Percentiles rank a stretch among this genome's conserved stretches.
Conservation (phyloP, 2,797 vertebrate species). For the Galago senegalensis region DNA sequence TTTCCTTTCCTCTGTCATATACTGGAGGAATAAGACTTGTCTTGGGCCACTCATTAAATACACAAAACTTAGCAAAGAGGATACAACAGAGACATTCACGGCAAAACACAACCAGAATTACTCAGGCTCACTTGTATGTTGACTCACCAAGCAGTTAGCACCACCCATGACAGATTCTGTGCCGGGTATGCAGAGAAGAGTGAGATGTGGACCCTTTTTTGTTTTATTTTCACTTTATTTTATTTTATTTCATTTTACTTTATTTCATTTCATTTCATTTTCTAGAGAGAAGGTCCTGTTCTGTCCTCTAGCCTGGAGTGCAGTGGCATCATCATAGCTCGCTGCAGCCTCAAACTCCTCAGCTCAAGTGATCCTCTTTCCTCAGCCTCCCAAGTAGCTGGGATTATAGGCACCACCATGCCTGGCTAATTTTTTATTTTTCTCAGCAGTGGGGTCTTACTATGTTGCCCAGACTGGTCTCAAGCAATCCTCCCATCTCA, state of each 20-base stretch:
- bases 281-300: neutral
- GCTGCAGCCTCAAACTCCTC: neutral
- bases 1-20: too few relatives aligned
- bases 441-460: too few relatives aligned
- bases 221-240: too few relatives aligned
- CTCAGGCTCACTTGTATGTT: fast-evolving
- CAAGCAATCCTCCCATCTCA: neutral
- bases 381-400: too few relatives aligned
- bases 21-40: too few relatives aligned
- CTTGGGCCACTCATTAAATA: too few relatives aligned
- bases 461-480: too few relatives aligned
- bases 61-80: neutral
- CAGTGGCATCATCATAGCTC: neutral
- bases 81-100: neutral
- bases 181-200: neutral
- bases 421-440: too few relatives aligned
- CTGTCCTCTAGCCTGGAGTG: neutral
- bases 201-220: neutral
- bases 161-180: neutral
- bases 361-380: neutral
- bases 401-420: too few relatives aligned
- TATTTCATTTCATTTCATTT: neutral
- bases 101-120: neutral
- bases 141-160: neutral
- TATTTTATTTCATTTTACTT: neutral